Conservation (phyloP, 2,888 invertebrate genomes). For the Dione juno region DNA sequence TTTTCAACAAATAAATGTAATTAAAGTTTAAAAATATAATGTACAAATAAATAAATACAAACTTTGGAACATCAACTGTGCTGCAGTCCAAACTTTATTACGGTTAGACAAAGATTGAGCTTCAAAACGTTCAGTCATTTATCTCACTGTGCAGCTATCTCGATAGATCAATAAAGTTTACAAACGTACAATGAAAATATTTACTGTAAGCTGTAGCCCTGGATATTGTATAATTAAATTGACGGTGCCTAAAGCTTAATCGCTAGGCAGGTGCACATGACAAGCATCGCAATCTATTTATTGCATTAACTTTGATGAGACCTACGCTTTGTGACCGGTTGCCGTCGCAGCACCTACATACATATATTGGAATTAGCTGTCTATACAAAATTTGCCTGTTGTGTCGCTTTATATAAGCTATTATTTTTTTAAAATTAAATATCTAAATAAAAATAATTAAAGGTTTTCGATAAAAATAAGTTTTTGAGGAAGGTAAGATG, state of each 20-base stretch:
- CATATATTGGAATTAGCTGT: slow-evolving; percentile 13
- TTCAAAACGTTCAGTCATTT: slow-evolving; percentile 20
- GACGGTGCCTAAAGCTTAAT: slow-evolving; percentile 63
- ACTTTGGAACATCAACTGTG: not conserved
- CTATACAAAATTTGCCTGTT: not conserved
- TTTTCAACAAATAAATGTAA: not conserved
- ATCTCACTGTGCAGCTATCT: slow-evolving; percentile 17
- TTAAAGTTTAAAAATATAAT: not conserved
- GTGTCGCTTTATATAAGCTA: not conserved
- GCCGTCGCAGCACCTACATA: slow-evolving; percentile 1
- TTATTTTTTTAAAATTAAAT: too few relatives aligned
- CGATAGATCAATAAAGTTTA: slow-evolving; percentile 8
- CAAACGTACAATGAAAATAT: slow-evolving; percentile 5
- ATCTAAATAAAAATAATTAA: too few relatives aligned
- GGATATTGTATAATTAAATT: slow-evolving; percentile 38
- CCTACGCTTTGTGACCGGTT: slow-evolving; percentile 37
- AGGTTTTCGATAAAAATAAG: too few relatives aligned
- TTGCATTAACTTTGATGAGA: slow-evolving; percentile 57
- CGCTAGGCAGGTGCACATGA: slow-evolving; percentile 71
- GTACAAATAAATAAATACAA: not conserved
- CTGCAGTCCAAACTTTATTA: not conserved
- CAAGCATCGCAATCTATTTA: slow-evolving; percentile 66
- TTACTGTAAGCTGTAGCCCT: slow-evolving; percentile 29
- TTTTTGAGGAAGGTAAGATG: too few relatives aligned
- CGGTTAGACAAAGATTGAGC: slow-evolving; percentile 5